These are phyloP conservation scores for Podargus strigoides DNA, from an alignment of 2,797 vertebrate species.

Conservation along the genomic window DNA sequence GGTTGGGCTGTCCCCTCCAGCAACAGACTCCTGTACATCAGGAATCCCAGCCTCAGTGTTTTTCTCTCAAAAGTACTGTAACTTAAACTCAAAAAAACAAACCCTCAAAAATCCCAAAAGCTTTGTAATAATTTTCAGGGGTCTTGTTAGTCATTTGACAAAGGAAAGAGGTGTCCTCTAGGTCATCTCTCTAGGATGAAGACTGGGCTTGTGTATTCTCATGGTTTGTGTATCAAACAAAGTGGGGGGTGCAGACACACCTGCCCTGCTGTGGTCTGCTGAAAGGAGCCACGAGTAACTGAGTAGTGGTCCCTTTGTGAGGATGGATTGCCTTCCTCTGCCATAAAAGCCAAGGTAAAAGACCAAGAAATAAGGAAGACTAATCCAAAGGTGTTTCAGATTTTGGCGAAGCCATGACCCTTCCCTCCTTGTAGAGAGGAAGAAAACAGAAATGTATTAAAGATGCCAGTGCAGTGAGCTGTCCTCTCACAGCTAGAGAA, in stretches of 20 bases:
- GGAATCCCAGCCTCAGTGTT: not conserved
- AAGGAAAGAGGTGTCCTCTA: not conserved
- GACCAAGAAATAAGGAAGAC: not conserved
- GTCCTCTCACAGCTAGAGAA: not conserved
- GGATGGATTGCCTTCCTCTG: not conserved
- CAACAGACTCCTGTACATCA: not conserved
- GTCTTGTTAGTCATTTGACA: not conserved
- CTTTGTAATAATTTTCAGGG: not conserved
- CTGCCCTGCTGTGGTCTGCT: not conserved
- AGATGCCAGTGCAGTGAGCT: not conserved
- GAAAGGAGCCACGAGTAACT: not conserved
- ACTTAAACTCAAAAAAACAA: not conserved
- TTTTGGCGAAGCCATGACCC: not conserved
- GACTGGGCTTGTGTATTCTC: not conserved
- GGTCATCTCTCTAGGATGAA: not conserved
- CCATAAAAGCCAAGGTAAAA: not conserved
- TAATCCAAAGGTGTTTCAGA: not conserved
- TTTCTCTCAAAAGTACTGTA: not conserved
- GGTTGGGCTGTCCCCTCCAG: not conserved
- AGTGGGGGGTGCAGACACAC: not conserved
- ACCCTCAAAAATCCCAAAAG: not conserved
- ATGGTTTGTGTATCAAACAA: not conserved
- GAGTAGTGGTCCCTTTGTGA: not conserved
- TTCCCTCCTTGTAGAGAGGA: not conserved
- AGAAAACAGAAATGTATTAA: not conserved